Base-by-base conservation (phyloP, 2,888 invertebrate species). In the Drosophila prolongata region DNA sequence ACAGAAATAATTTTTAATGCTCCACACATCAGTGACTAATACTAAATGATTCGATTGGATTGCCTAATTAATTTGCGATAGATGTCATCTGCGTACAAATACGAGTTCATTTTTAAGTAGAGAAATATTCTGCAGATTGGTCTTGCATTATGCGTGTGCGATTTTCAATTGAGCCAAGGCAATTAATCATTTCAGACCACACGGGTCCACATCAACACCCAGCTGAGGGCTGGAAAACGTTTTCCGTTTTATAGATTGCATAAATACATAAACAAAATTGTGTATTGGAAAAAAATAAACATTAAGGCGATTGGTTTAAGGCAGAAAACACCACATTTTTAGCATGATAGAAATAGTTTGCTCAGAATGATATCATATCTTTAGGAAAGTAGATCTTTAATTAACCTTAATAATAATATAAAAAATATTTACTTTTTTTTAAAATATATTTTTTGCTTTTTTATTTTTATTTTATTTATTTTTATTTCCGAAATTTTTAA, bases 21-120 rank as follows among this genome's bases (percentile, higher is more conserved):
- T 85, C 87, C 87, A 89, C 84, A 84, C 76, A 87, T 89, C 84
- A 78, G 67, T 85, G 85, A 85, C 85, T 87, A 85, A 85, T 84
- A 78, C 78, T 62, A 73, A 85, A 89, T 76, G 87, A 89, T 81
- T 87, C 79, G 89, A 56, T 89, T 76, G 87, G 80, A 80, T 79
- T 87, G 89, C 66, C 80, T 80, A 85, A 85, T 85, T 85, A 87
- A 85, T 73, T 77, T 83, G 56, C 70, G 52, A 82, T 78, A 64
- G 64, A 65, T 64, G 74, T 38, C 74, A 72, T 64, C 46, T 64
- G 16, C 27, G 42, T 47, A 30, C 27, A 27, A 54, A 34, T 27
- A 24, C 11, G 53, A 30, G 34, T 40, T 50, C 59, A 65, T 59
- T 56, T 54, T 42, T 56, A 34, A 19, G 19, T 50, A 43, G 44